Base-by-base conservation (phyloP, 2,113 vertebrate species). In the Anarrhichthys ocellatus region DNA sequence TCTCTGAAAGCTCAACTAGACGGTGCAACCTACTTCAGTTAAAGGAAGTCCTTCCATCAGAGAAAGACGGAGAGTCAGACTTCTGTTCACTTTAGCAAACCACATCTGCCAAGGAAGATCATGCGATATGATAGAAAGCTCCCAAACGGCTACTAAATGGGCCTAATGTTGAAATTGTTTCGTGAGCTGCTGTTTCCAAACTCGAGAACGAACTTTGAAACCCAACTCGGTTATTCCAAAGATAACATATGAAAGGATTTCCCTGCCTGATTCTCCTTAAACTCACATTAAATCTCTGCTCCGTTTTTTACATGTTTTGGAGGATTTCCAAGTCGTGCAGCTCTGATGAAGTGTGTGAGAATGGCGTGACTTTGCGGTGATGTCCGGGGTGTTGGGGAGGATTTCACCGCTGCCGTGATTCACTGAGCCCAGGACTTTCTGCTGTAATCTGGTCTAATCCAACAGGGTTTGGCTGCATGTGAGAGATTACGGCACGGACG, bases 401-500 rank as follows among this genome's bases (percentile, higher is more conserved):
- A 88, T 93, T 90, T 91, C 29, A 84, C 72, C 80, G n/a, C 73
- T 80, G 76, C 71, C 9, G 9, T 71, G 76, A 78, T 76, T 90
- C 68, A 66, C 62, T 75, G 78, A 83, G 80, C 67, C 34, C 72
- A 70, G 75, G 73, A 76, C 82, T 68, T 61, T 62, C 42, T 46
- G 68, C n/a, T 87, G 83, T 93, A 93, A 93, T 94, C 91, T 88
- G 82, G 62, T 62, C 76, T 93, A 90, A 94, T 93, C 88, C 90
- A 76, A 46, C 58, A 29, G 76, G 68, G 61, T 89, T 91, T 87
- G 88, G 89, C 76, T 80, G 81, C 84, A 85, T 72, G 73, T 50
- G 64, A 81, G 50, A 81, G 88, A 91, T 93, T 90, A 94, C 78
- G 80, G 84, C 76, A 86, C 6, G 61, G 44, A 70, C 75, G 73